A percentile compares a stretch with the other conserved stretches of the same genome.
Evolutionary conservation across 2,888 invertebrate species (phyloP).

Genomic region (Conus canariensis): DNA sequence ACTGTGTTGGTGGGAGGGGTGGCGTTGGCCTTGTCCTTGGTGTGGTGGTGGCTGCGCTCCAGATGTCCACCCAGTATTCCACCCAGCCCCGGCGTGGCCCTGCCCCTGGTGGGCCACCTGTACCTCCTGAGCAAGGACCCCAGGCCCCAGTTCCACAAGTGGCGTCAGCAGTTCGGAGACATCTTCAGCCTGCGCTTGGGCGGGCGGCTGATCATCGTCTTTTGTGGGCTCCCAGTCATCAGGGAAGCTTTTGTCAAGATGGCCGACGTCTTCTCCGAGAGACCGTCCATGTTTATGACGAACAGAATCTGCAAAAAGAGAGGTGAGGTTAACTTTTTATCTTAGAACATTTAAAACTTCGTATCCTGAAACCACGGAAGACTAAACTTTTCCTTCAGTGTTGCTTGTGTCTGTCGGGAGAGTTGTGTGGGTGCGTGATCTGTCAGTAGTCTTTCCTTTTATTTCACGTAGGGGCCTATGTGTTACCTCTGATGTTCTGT

Average conservation of each 20-base stretch:
- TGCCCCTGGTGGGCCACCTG: constrained; percentile 20
- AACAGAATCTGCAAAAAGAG: neutral
- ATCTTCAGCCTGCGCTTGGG: constrained; percentile 19
- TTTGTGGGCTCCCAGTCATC: neutral
- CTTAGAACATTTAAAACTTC: too few relatives aligned
- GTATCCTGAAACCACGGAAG: too few relatives aligned
- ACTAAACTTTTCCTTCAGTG: too few relatives aligned
- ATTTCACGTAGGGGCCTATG: too few relatives aligned
- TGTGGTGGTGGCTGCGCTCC: neutral
- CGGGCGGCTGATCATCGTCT: neutral
- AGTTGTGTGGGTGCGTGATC: too few relatives aligned
- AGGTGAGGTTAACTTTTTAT: neutral
- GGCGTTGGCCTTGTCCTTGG: neutral
- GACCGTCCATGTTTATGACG: neutral
- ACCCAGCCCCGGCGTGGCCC: neutral
- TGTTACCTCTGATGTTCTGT: too few relatives aligned
- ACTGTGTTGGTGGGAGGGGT: too few relatives aligned
- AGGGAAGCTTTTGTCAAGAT: constrained; percentile 3
- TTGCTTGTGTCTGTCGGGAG: too few relatives aligned
- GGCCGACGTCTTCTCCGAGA: neutral
- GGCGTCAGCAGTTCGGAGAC: neutral
- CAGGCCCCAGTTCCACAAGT: neutral
- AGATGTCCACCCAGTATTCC: neutral
- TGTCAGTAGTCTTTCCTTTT: too few relatives aligned
- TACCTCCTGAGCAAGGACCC: neutral